These are phyloP conservation scores for Aphrophora alni DNA, from an alignment of 2,888 invertebrate genomes.

Conservation along the genomic window DNA sequence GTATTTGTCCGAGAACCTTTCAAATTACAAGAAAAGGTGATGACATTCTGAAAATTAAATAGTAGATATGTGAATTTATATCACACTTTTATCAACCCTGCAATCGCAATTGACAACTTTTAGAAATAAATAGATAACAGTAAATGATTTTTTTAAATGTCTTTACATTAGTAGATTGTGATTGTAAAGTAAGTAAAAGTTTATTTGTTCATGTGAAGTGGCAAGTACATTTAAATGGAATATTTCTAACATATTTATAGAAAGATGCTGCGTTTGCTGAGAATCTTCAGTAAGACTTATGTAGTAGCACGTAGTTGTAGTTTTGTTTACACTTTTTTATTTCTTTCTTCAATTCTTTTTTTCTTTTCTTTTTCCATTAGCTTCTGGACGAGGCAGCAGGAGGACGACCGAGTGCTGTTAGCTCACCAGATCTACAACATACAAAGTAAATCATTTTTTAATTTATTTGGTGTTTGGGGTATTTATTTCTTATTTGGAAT, in stretches of 20 bases:
- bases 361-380: slow-evolving; percentile 69
- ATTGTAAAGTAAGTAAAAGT: no score
- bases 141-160: no score
- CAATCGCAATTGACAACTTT: no score
- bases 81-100: no score
- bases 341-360: slow-evolving; percentile 56
- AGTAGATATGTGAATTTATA: no score
- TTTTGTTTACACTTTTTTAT: slow-evolving; percentile 41
- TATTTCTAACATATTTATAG: background rate
- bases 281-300: slow-evolving; percentile 10
- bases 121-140: no score
- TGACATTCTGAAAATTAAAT: no score
- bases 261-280: background rate
- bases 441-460: slow-evolving; percentile 40
- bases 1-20: no score
- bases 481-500: background rate
- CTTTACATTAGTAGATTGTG: no score
- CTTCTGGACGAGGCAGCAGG: slow-evolving; percentile 69
- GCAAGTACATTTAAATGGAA: no score
- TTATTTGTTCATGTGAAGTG: no score
- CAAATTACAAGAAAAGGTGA: no score
- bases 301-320: slow-evolving; percentile 27
- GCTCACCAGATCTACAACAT: slow-evolving; percentile 16
- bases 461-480: slow-evolving; percentile 24
- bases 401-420: slow-evolving; percentile 32